Evolutionary conservation across 2,113 vertebrate genomes (phyloP), one percentile per base, ranked within the genome.

Genomic region (Nycticryphes semicollaris): DNA sequence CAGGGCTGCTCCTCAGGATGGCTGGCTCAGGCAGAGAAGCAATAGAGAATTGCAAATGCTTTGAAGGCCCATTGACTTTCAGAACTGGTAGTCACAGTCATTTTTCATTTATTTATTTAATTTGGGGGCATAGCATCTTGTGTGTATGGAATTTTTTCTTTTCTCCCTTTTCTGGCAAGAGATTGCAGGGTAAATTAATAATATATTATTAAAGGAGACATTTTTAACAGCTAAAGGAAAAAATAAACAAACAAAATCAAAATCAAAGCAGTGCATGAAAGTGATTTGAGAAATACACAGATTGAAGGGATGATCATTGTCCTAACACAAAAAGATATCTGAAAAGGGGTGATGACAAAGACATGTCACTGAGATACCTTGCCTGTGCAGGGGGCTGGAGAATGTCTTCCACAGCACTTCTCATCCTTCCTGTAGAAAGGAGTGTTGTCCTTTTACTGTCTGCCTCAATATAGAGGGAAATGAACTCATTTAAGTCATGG

Each of bases 141-240:
- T 73, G 50, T 45, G 21, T 68, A 35, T 51, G 30, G 53, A 85
- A 43, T 45, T 3, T 28, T 39, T 64, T 77, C 18, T 94, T 63
- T 70, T 80, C 22, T 60, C 3, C 8, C 2, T 35, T 89, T 86
- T 67, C 86, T 76, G 48, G 35, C 56, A 84, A 94, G 67, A 84
- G 23, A 72, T 62, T 90, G 56, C 33, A 69, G 81, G 67, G 14
- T 64, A 79, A 92, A 96, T 94, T 84, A 94, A 90, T 92, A 94
- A 96, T 96, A 72, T 74, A 96, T 96, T 83, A 94, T 86, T 91
- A 91, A 95, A 84, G 68, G 79, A 87, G 48, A 62, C 1, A 37
- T 95, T 75, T 79, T 87, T 92, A 31, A 39, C 27, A 63, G 21
- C 28, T 74, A 74, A 86, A 48, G n/a, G 48, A 89, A 81, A 63